Conservation (phyloP, 2,888 invertebrate species). For the Dione vanillae region DNA sequence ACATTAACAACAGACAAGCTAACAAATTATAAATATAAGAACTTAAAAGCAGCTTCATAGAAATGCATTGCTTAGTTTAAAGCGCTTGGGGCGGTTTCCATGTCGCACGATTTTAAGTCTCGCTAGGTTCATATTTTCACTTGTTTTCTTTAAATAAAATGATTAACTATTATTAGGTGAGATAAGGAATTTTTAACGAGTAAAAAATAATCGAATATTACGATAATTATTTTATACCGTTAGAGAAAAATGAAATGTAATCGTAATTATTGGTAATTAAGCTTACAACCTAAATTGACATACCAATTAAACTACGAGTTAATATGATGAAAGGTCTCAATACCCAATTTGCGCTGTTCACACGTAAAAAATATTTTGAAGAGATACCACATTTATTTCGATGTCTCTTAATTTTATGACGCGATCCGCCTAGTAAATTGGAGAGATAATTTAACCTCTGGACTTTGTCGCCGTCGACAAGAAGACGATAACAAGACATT, state of each 20-base stretch:
- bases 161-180: no score
- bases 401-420: constrained; percentile 36
- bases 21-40: no score
- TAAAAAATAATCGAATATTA: no score
- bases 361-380: constrained; percentile 10
- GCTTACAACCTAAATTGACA: background rate
- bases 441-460: constrained; percentile 71
- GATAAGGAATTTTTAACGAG: no score
- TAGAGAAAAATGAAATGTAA: background rate
- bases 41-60: no score
- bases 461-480: constrained; percentile 68
- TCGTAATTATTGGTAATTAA: background rate
- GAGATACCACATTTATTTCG: constrained; percentile 1
- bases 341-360: constrained; percentile 8
- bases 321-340: constrained; percentile 7
- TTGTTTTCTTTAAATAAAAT: no score
- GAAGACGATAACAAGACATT: constrained; percentile 77
- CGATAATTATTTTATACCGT: background rate
- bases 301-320: background rate
- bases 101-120: no score
- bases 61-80: no score
- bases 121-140: no score
- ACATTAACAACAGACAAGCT: no score
- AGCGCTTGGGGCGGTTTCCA: no score
- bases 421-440: constrained; percentile 55